phyloP scores from a whole-genome alignment of 2,888 invertebrate species.

The Pandemis cinnamomeana region DNA sequence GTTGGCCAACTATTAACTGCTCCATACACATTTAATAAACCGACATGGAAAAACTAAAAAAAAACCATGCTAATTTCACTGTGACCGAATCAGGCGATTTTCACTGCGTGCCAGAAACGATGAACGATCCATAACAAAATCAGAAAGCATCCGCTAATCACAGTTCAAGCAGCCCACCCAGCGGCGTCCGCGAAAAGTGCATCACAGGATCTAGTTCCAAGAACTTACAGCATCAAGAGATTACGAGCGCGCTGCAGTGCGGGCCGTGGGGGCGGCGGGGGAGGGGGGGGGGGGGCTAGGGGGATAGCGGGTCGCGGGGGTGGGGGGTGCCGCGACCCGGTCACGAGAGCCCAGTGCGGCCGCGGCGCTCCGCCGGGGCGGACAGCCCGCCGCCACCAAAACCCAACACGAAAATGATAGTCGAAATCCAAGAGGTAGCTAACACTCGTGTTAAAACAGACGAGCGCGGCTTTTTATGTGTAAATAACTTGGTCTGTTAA shows the following conservation, averaged over 20 bases:
- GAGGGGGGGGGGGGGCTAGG: constrained; percentile 34
- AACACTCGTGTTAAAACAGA: not conserved
- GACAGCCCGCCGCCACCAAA: constrained; percentile 62
- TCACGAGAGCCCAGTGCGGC: constrained; percentile 77
- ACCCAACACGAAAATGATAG: constrained; percentile 70
- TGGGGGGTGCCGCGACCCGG: constrained; percentile 72
- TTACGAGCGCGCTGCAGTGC: constrained; percentile 74
- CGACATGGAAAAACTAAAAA: no score
- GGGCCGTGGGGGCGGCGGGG: constrained; percentile 58
- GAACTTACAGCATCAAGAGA: constrained; percentile 80
- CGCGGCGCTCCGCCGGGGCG: constrained; percentile 79
- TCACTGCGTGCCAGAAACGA: no score
- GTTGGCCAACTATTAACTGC: no score
- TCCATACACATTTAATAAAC: no score
- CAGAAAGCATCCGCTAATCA: no score
- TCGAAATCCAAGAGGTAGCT: constrained; percentile 80
- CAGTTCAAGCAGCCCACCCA: no score
- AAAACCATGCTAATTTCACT: no score
- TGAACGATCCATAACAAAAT: no score
- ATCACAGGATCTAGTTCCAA: constrained; percentile 76
- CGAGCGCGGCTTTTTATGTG: no score
- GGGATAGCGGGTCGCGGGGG: constrained; percentile 44
- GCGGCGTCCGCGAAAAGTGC: constrained; percentile 62
- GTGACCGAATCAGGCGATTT: no score
- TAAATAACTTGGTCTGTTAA: no score